phyloP scores from a whole-genome alignment of 1,140 invertebrate species.

The Procambarus virginalis region DNA sequence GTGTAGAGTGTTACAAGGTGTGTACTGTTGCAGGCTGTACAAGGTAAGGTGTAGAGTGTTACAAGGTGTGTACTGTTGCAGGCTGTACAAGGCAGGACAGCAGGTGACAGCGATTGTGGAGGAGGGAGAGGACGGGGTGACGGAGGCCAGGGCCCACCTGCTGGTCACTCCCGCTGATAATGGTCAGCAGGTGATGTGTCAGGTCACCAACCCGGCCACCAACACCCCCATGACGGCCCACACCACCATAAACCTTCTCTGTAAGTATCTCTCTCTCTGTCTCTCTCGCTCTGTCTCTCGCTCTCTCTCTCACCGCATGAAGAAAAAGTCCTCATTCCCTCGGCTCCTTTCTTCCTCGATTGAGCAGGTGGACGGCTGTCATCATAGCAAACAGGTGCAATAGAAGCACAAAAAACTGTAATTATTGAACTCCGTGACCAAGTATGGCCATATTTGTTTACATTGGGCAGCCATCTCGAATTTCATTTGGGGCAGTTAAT shows the following conservation, averaged over 20 bases:
- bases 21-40: conserved; percentile 1
- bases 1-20: too few species aligned
- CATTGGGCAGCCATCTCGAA: too few species aligned
- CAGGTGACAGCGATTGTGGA: conserved; percentile 1
- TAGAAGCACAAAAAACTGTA: too few species aligned
- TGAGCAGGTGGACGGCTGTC: too few species aligned
- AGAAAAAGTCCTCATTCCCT: too few species aligned
- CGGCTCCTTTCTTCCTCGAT: too few species aligned
- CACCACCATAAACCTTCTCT: conserved; percentile 23
- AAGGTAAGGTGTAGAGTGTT: not conserved
- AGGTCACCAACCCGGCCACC: conserved; percentile 33
- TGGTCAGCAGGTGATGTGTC: conserved; percentile 28
- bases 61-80: not conserved
- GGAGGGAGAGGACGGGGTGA: conserved; percentile 1
- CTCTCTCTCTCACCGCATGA: too few species aligned
- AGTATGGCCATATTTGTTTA: too few species aligned
- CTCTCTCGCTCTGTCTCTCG: too few species aligned
- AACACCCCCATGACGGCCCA: conserved; percentile 35
- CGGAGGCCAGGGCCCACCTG: not conserved
- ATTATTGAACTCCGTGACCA: too few species aligned
- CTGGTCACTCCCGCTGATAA: conserved; percentile 20
- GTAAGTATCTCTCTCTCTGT: not conserved
- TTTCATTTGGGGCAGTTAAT: too few species aligned
- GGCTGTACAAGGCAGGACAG: conserved; percentile 28
- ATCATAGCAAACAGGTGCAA: too few species aligned